Conservation (phyloP, 2,797 vertebrate genomes). For the Pseudotriccus pelzelni region DNA sequence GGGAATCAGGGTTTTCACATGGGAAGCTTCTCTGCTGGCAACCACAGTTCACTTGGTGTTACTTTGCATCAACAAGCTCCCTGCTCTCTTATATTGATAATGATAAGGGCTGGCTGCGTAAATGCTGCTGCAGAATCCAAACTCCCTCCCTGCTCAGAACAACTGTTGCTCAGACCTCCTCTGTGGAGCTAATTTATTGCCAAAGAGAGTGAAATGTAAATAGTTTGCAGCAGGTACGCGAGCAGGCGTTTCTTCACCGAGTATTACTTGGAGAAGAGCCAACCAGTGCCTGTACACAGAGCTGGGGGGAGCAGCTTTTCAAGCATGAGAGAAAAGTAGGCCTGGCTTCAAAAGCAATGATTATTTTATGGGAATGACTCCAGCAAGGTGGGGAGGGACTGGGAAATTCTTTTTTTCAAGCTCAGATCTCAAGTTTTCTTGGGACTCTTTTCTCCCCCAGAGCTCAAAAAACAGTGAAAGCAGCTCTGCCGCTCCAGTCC, state of each 20-base stretch:
- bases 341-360: not conserved
- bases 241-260: not conserved
- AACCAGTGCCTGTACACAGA: not conserved
- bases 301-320: not conserved
- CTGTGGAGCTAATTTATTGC: slow-evolving; percentile 39
- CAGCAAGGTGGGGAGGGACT: not conserved
- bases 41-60: slow-evolving; percentile 5
- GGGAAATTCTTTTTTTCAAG: not conserved
- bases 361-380: not conserved
- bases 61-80: slow-evolving; percentile 22
- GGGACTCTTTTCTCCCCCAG: not conserved
- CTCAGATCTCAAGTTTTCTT: not conserved
- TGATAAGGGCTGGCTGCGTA: slow-evolving; percentile 33
- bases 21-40: slow-evolving; percentile 36
- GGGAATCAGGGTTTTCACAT: not conserved
- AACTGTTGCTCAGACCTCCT: slow-evolving; percentile 48
- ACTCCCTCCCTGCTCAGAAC: slow-evolving; percentile 1
- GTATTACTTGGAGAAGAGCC: slow-evolving; percentile 18
- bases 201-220: slow-evolving; percentile 43
- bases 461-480: not conserved
- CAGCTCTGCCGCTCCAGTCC: not conserved
- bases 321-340: not conserved
- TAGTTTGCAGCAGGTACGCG: not conserved
- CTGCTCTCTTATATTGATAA: not conserved
- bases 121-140: not conserved